Evolutionary conservation across 2,797 vertebrate genomes (phyloP), one percentile per base, ranked within the genome.

Genomic region (Phoeniculus purpureus): DNA sequence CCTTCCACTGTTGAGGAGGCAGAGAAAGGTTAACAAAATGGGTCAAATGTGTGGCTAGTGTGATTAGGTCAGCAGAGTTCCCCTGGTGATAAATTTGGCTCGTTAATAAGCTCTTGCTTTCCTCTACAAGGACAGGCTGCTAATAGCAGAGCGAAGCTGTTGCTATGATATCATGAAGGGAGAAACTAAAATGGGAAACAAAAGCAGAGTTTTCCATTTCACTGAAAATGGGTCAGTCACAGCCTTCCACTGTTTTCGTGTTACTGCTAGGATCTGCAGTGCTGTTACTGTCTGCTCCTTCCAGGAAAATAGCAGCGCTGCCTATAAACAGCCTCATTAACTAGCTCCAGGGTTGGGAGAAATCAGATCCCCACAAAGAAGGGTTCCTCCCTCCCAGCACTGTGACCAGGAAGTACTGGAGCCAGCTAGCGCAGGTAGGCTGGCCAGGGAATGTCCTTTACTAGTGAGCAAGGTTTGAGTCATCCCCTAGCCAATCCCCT

Each of bases 101-200:
- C 50, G 60, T 81, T 87, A 70, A 67, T 52, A 58, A 59, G 45
- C 62, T 70, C 55, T 60, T 78, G 72, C 61, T 82, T 93, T 89
- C 60, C 71, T 70, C 85, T 76, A 81, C 54, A 79, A 92, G 94
- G 79, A 56, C 66, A 64, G 72, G 76, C 60, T 85, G 27, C 56
- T 92, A 89, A 85, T 19, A 90, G 72, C 77, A 81, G 67, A 76
- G 77, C 43, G 34, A 71, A 79, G 77, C 89, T 59, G 93, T 93
- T 94, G 91, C 93, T 87, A 74, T 86, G 92, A 90, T 81, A 78
- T 81, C 64, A 95, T 6, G 0, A 93, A 83, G 79, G 56, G 56
- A 83, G 60, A 80, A 93, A 88, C 73, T 94, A 75, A 95, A 94
- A 85, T 9, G 25, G 88, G 90, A 87, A 92, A 81, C 79, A 89